A percentile compares a stretch with the other conserved stretches of the same genome.
Evolutionary conservation across 2,888 invertebrate genomes (phyloP).

Genomic region (Hofmannophila pseudospretella): DNA sequence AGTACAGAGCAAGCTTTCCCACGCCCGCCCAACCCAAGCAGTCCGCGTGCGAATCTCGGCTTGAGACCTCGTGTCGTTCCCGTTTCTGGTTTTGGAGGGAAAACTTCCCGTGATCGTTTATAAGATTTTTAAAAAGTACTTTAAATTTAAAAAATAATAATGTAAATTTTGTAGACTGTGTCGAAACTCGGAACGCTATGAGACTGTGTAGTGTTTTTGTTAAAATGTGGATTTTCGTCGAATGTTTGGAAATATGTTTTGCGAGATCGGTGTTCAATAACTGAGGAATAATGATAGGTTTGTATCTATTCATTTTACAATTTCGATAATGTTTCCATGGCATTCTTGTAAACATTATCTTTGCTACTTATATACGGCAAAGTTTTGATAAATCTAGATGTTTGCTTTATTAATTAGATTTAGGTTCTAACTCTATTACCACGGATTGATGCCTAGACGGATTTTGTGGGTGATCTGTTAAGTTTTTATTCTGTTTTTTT

Average conservation of each 20-base stretch:
- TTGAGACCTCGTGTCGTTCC: conserved; percentile 30
- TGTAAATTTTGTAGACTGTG: too few species aligned
- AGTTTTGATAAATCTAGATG: too few species aligned
- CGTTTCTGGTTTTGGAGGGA: conserved; percentile 41
- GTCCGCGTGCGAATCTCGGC: conserved; percentile 35
- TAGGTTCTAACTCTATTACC: too few species aligned
- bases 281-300: conserved; percentile 52
- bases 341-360: too few species aligned
- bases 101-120: conserved; percentile 44
- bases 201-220: conserved; percentile 36
- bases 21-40: conserved; percentile 19
- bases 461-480: too few species aligned
- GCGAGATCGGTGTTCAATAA: conserved; percentile 27
- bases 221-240: conserved; percentile 26
- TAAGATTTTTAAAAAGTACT: neutral
- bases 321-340: too few species aligned
- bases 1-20: neutral
- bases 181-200: too few species aligned
- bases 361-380: too few species aligned
- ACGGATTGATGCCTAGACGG: too few species aligned
- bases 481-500: too few species aligned
- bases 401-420: too few species aligned
- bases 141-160: too few species aligned
- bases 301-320: conserved; percentile 16
- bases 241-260: conserved; percentile 16